Conservation (phyloP, 2,113 vertebrate genomes). For the Hippocampus abdominalis region DNA sequence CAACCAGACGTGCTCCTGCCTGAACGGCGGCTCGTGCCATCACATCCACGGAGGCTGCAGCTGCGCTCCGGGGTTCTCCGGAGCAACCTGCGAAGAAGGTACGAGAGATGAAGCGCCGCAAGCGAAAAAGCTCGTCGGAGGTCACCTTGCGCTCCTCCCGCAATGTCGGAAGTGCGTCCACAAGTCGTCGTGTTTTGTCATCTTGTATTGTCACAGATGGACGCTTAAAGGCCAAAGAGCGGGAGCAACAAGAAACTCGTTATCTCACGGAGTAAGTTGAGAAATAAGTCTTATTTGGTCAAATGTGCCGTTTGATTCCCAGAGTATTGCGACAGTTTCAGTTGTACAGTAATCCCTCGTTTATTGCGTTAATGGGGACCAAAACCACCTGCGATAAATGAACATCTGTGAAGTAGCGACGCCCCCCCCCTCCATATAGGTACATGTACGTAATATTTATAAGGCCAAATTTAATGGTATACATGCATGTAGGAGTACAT, state of each 20-base stretch:
- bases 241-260: neutral
- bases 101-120: neutral
- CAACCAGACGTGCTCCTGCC: conserved; percentile 72
- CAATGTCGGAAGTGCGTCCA: neutral
- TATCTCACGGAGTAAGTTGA: conserved; percentile 78
- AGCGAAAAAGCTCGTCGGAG: neutral
- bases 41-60: conserved; percentile 68
- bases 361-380: no score
- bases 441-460: no score
- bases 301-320: neutral
- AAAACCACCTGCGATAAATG: no score
- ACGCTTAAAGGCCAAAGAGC: conserved; percentile 9
- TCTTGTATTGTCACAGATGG: neutral
- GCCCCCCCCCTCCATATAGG: no score
- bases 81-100: conserved; percentile 76
- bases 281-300: neutral
- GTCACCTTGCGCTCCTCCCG: neutral
- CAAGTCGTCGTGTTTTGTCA: no score
- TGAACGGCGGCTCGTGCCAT: conserved; percentile 73
- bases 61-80: conserved; percentile 75
- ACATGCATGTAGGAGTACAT: no score
- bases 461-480: no score
- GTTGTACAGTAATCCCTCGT: no score
- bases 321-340: neutral
- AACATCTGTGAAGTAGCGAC: no score